Evolutionary conservation across 2,797 vertebrate genomes (phyloP).

Genomic region (Furcifer pardalis): DNA sequence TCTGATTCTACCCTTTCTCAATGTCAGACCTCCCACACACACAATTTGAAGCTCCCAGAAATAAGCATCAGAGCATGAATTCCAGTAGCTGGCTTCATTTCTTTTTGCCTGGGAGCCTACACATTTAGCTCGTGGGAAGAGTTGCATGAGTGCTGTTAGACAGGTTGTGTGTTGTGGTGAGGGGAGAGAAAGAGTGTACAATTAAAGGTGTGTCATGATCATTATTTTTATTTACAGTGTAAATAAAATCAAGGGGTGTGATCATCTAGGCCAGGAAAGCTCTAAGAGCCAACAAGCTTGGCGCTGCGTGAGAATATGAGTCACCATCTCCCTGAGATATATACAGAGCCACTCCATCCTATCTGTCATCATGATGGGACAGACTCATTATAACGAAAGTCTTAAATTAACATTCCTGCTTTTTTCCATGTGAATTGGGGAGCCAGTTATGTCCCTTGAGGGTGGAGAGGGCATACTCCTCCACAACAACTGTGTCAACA

Average conservation of each 20-base stretch:
- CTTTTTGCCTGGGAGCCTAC: not conserved
- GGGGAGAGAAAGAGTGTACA: conserved; percentile 18
- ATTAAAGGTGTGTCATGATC: conserved; percentile 57
- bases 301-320: not conserved
- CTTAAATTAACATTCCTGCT: not conserved
- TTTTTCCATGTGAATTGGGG: not conserved
- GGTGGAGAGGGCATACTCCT: not conserved
- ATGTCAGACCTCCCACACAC: not conserved
- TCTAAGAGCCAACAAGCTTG: not conserved
- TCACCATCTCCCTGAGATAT: not conserved
- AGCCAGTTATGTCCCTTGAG: not conserved
- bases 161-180: conserved; percentile 52
- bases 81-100: not conserved
- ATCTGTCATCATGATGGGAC: not conserved
- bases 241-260: conserved; percentile 60
- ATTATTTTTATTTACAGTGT: conserved; percentile 60
- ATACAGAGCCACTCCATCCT: not conserved
- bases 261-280: not conserved
- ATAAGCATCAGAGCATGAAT: not conserved
- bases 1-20: not conserved
- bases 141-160: conserved; percentile 58
- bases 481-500: not conserved
- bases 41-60: not conserved
- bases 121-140: conserved; percentile 39
- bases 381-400: not conserved